phyloP scores from a whole-genome alignment of 2,888 invertebrate genomes.

The Patella caerulea region DNA sequence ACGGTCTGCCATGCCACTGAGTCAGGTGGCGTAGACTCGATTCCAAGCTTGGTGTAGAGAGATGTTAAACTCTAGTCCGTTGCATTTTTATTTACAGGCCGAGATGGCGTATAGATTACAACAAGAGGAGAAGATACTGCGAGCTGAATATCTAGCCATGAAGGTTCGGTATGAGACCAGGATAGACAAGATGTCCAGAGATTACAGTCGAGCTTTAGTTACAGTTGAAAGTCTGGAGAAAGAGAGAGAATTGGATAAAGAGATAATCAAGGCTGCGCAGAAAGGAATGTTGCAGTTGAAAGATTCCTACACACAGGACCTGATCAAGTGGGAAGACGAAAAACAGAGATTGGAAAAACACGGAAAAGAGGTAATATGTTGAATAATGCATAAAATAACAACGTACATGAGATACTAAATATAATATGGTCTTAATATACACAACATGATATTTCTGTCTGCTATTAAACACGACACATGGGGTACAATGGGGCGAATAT shows the following conservation, averaged over 20 bases:
- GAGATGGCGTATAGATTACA: slow-evolving; percentile 61
- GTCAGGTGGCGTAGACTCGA: no score
- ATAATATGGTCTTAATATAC: no score
- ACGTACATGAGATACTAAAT: no score
- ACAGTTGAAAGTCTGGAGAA: slow-evolving; percentile 51
- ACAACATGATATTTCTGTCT: rapidly evolving
- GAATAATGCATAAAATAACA: background rate
- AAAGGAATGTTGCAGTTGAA: slow-evolving; percentile 55
- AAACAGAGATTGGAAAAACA: slow-evolving; percentile 51
- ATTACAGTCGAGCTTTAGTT: slow-evolving; percentile 29
- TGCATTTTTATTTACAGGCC: slow-evolving; percentile 40
- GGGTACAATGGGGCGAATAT: no score
- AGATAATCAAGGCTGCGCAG: slow-evolving; percentile 57
- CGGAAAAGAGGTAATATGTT: slow-evolving; percentile 49
- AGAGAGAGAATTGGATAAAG: slow-evolving; percentile 55
- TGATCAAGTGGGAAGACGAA: slow-evolving; percentile 61
- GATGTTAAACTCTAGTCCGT: no score
- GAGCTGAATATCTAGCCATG: slow-evolving; percentile 60
- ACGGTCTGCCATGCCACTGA: no score
- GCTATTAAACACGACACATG: no score
- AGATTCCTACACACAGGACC: slow-evolving; percentile 52
- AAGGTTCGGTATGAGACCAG: slow-evolving; percentile 62
- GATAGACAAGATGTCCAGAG: slow-evolving; percentile 47
- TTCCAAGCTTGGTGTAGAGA: no score
- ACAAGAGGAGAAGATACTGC: slow-evolving; percentile 57